Evolutionary conservation across 2,888 invertebrate species (phyloP).

Genomic region (Pollenia griseotomentosa): DNA sequence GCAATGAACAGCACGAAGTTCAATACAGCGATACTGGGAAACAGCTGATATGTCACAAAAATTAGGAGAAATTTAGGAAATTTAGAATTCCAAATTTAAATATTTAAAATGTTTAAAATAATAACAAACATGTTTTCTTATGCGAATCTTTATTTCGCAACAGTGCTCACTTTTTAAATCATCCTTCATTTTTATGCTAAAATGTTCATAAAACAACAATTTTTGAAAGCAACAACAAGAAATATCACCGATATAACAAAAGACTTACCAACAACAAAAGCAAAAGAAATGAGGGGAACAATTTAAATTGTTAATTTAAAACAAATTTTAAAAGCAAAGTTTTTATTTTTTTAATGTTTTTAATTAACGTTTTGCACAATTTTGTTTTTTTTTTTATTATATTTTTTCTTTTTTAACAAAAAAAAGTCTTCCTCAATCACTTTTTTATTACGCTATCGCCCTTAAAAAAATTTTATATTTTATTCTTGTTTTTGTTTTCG

Average conservation of each 20-base stretch:
- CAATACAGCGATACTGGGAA: conserved; percentile 53
- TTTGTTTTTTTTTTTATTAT: conserved; percentile 8
- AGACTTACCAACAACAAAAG: conserved; percentile 66
- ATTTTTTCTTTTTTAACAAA: conserved; percentile 1
- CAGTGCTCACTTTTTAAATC: not conserved
- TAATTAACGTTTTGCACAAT: conserved; percentile 24
- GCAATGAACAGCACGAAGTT: conserved; percentile 55
- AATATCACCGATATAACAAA: not conserved
- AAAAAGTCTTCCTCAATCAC: conserved; percentile 16
- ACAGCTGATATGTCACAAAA: conserved; percentile 41
- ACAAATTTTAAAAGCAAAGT: not conserved
- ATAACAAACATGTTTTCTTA: not conserved
- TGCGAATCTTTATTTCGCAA: conserved; percentile 1
- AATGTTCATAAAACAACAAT: not conserved
- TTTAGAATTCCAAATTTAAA: conserved; percentile 11
- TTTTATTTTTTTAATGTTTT: conserved; percentile 22
- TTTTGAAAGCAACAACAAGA: conserved; percentile 12
- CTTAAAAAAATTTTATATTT: conserved; percentile 16
- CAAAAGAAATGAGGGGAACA: conserved; percentile 18
- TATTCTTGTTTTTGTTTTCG: conserved; percentile 61
- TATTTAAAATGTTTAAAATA: not conserved
- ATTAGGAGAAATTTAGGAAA: conserved; percentile 19
- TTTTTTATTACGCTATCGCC: conserved; percentile 45
- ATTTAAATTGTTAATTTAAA: conserved; percentile 3
- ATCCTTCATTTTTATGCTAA: conserved; percentile 7